phyloP scores from a whole-genome alignment of 1,140 invertebrate genomes.

The Berghia stephanieae region DNA sequence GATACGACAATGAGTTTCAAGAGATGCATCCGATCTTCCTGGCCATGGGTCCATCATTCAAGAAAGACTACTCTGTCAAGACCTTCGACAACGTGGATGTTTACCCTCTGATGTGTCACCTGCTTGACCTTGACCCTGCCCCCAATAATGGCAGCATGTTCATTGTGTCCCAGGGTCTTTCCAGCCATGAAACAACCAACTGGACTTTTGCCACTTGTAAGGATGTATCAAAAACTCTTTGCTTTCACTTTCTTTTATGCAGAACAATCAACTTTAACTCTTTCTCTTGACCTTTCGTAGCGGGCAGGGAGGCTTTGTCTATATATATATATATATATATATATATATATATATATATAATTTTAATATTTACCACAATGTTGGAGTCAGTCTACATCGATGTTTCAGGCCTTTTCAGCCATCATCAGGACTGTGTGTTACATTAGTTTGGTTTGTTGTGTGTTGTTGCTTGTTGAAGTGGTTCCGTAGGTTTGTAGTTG shows the following conservation, averaged over 20 bases:
- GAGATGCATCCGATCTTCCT: conserved; percentile 78
- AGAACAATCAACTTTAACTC: neutral
- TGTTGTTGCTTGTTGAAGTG: no score
- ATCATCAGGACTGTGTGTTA: no score
- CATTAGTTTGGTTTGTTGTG: no score
- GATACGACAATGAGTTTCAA: conserved; percentile 52
- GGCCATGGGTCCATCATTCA: conserved; percentile 75
- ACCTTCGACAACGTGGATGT: conserved; percentile 76
- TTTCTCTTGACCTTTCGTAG: conserved; percentile 4
- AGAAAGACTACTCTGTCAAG: conserved; percentile 62
- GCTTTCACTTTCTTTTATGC: neutral
- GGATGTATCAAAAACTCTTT: neutral
- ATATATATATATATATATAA: no score
- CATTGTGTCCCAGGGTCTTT: neutral
- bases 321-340: no score
- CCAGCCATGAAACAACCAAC: neutral
- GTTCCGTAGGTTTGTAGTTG: no score
- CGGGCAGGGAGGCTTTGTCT: no score
- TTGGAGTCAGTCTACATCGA: no score
- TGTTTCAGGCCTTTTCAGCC: no score
- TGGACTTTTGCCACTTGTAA: neutral
- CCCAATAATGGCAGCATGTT: conserved; percentile 52
- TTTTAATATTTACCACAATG: no score
- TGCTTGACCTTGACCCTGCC: conserved; percentile 65
- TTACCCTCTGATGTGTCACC: conserved; percentile 74